Base-by-base conservation (phyloP, 2,888 invertebrate species). In the Hirtodrosophila duncani region DNA sequence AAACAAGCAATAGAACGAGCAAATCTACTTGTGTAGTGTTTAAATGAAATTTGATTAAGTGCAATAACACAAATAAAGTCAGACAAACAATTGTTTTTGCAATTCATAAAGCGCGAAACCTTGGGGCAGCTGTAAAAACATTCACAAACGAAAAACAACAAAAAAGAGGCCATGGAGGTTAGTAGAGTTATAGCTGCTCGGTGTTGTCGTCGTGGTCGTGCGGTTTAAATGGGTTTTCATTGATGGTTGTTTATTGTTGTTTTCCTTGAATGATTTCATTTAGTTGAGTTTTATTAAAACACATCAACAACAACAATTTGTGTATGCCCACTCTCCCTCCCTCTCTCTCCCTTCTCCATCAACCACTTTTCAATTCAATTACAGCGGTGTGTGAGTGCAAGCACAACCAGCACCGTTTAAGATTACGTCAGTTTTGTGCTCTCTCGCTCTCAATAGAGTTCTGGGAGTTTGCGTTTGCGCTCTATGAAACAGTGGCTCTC, bases 261-360 rank as follows among this genome's bases (percentile, higher is more conserved):
- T 75, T 50, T 67, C 77, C 67, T 75, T 75, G 80, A 67, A 72
- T 72, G 80, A 72, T 77, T 80, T 72, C 65, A 72, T 79, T 70
- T 62, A 39, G 62, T 58, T 62, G 56, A 52, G 30, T 16, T 34
- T 61, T 53, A 60, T 34, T 58, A n/a, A n/a, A n/a, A n/a, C n/a
- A n/a, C n/a, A n/a, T n/a, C 17, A 48, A 36, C 63, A 67, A 58
- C 56, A 66, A 67, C 74, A 70, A 57, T 55, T 29, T 36, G 43
- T 61, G 68, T 48, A 16, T 18, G n/a, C 41, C 29, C 14, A 30
- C 49, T 44, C 33, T 37, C 24, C 27, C 21, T 49, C 37, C 27
- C 52, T 24, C 50, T 49, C 49, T 49, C 31, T 27, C 9, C 31
- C 55, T 30, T 49, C 42, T 46, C 21, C 23, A n/a, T n/a, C n/a